Conservation (phyloP, 2,888 invertebrate genomes). For the Acleris sparsana region DNA sequence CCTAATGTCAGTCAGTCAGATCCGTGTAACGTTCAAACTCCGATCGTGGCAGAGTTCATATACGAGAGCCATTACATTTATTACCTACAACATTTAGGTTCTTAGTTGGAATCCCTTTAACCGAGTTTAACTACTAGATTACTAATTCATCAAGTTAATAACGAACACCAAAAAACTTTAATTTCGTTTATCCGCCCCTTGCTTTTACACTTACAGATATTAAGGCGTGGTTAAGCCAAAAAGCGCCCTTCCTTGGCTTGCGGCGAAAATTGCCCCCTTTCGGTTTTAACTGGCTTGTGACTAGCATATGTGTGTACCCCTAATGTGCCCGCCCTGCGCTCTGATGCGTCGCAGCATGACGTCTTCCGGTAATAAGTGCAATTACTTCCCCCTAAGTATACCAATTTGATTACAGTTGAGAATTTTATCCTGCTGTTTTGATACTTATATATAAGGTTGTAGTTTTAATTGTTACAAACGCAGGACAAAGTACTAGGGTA, state of each 20-base stretch:
- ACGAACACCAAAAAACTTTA: constrained; percentile 37
- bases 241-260: constrained; percentile 67
- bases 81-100: too few species aligned
- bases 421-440: constrained; percentile 28
- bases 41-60: too few species aligned
- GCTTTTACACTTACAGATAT: constrained; percentile 55
- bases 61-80: too few species aligned
- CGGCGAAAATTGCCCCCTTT: constrained; percentile 75
- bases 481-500: constrained; percentile 8
- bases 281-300: constrained; percentile 61
- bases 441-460: background rate
- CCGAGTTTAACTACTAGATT: constrained; percentile 5
- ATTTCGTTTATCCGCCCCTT: constrained; percentile 43
- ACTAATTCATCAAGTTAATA: constrained; percentile 19
- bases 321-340: constrained; percentile 57
- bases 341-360: constrained; percentile 57
- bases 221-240: constrained; percentile 71
- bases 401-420: constrained; percentile 37
- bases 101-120: background rate
- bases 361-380: constrained; percentile 65
- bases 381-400: constrained; percentile 38
- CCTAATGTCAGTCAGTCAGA: too few species aligned
- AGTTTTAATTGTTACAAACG: constrained; percentile 6
- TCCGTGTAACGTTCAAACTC: too few species aligned
- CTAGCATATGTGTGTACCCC: constrained; percentile 68